Percentiles rank a stretch among this genome's conserved stretches.
Evolutionary conservation across 2,113 vertebrate genomes (phyloP).

Genomic region (Podarcis raffonei): DNA sequence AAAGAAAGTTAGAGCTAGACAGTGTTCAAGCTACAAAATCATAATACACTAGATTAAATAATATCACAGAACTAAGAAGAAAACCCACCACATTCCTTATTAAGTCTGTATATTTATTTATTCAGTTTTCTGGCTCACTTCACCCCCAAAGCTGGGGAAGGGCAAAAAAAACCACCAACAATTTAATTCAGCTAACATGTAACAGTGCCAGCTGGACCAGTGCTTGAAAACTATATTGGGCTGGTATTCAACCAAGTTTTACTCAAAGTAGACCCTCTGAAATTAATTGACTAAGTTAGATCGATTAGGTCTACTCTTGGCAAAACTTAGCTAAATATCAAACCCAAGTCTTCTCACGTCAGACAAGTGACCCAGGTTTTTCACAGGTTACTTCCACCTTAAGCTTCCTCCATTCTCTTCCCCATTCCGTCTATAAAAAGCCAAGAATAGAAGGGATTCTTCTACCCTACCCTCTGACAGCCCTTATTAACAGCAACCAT

Average conservation of each 20-base stretch:
- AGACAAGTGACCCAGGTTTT: background rate
- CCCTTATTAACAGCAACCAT: background rate
- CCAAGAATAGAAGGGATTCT: background rate
- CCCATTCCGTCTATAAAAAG: background rate
- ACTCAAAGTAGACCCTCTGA: too few relatives aligned
- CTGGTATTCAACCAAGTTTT: background rate
- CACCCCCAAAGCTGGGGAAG: background rate
- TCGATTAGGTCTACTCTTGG: too few relatives aligned
- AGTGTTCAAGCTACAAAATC: conserved; percentile 3
- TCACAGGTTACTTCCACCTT: background rate
- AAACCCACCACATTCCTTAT: background rate
- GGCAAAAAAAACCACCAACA: background rate
- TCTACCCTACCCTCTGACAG: background rate
- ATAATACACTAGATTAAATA: conserved; percentile 15
- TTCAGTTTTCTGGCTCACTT: conserved; percentile 2
- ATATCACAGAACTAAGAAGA: background rate
- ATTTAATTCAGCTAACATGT: background rate
- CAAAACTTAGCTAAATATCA: background rate
- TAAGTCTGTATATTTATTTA: background rate
- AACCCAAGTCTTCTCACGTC: background rate
- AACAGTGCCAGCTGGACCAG: background rate
- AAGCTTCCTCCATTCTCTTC: background rate
- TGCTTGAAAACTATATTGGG: background rate
- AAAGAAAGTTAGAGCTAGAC: background rate
- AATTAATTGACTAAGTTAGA: too few relatives aligned